Conservation (phyloP, 2,888 invertebrate species). For the Brachynemurus nebulosus region DNA sequence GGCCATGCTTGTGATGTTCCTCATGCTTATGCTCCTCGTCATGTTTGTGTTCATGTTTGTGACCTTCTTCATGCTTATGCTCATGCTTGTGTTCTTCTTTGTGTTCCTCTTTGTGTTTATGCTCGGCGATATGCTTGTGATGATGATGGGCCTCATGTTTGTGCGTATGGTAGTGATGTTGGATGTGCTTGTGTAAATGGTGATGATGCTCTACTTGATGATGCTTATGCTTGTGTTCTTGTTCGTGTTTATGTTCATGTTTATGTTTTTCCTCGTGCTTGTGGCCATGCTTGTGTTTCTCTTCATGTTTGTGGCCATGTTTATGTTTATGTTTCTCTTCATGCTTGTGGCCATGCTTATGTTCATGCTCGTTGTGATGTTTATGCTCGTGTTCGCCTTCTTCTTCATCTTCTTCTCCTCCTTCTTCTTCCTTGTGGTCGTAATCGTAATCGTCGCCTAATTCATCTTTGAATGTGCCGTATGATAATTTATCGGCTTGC, state of each 20-base stretch:
- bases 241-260: not conserved
- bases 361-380: slow-evolving; percentile 1
- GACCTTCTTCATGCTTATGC: not conserved
- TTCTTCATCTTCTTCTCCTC: too few relatives aligned
- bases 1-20: too few relatives aligned
- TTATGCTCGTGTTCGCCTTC: too few relatives aligned
- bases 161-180: not conserved
- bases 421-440: too few relatives aligned
- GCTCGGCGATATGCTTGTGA: not conserved
- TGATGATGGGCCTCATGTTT: not conserved
- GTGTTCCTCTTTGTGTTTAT: not conserved
- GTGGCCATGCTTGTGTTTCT: not conserved
- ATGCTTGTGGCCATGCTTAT: too few relatives aligned
- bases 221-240: slow-evolving; percentile 3
- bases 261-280: not conserved
- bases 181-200: not conserved
- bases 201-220: not conserved
- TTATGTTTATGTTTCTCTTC: slow-evolving; percentile 4
- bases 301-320: slow-evolving; percentile 1
- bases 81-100: too few relatives aligned
- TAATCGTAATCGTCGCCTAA: too few relatives aligned
- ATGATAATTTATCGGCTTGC: too few relatives aligned
- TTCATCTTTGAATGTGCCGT: too few relatives aligned
- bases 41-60: not conserved
- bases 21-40: not conserved